Conservation (phyloP, 2,797 vertebrate species). For the Ceryle rudis region DNA sequence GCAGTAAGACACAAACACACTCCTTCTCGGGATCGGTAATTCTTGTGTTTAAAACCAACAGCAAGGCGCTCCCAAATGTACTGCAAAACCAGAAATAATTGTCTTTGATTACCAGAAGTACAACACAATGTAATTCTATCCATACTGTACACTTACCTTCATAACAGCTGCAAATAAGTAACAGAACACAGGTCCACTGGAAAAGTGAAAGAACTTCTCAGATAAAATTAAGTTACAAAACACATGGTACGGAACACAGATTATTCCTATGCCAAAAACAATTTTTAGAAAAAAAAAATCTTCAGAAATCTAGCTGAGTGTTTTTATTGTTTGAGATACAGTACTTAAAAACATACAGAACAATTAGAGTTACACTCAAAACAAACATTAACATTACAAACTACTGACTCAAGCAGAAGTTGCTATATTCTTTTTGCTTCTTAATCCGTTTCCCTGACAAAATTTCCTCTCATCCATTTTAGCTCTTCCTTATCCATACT, state of each 20-base stretch:
- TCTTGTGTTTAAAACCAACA: constrained; percentile 96
- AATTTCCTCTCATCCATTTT: not conserved
- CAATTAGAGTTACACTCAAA: not conserved
- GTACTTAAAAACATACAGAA: not conserved
- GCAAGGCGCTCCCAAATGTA: constrained; percentile 93
- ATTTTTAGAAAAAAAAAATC: not conserved
- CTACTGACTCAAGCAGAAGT: constrained; percentile 10
- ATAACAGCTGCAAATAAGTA: not conserved
- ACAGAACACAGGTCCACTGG: not conserved
- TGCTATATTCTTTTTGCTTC: not conserved
- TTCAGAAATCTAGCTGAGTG: not conserved
- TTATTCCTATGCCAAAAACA: not conserved
- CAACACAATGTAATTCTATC: not conserved
- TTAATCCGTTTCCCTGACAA: not conserved
- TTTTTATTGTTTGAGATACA: not conserved
- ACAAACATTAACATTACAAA: not conserved
- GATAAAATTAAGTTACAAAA: not conserved
- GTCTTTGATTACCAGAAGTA: constrained; percentile 11
- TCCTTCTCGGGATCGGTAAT: constrained; percentile 95
- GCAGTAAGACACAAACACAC: constrained; percentile 91
- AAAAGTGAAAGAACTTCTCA: not conserved
- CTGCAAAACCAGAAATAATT: constrained; percentile 80
- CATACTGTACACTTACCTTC: not conserved
- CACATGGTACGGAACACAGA: not conserved
- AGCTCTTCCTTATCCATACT: not conserved